Conservation (phyloP, 23 tunicate genomes). For the Ascidia mentula region DNA sequence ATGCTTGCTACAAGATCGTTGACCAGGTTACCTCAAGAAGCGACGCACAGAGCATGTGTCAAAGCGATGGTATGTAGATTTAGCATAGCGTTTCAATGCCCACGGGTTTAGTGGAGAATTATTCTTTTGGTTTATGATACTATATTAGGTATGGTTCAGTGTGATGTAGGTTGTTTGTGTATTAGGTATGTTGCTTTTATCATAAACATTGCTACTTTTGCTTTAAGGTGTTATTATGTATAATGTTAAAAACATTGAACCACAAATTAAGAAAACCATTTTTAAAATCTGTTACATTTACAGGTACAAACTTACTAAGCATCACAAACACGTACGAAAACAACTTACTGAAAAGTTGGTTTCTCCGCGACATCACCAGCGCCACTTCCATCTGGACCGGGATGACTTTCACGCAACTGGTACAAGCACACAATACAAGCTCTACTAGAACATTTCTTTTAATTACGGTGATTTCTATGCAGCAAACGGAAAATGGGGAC, state of each 20-base stretch:
- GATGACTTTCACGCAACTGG: slow-evolving; percentile 25
- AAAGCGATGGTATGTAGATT: slow-evolving; percentile 52
- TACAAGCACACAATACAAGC: too few species aligned
- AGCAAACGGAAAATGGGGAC: slow-evolving; percentile 13
- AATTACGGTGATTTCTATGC: background rate
- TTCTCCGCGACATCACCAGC: slow-evolving; percentile 45
- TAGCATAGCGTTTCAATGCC: too few species aligned
- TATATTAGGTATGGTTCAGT: too few species aligned
- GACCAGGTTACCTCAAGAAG: slow-evolving; percentile 18
- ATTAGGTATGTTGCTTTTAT: too few species aligned
- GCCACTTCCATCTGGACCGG: slow-evolving; percentile 51
- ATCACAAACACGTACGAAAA: slow-evolving; percentile 60
- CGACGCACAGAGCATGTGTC: slow-evolving; percentile 34
- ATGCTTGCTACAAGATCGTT: slow-evolving; percentile 54
- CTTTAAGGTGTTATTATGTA: too few species aligned
- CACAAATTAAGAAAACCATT: too few species aligned
- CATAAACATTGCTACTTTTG: too few species aligned
- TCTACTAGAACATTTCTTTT: too few species aligned
- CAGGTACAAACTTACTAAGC: slow-evolving; percentile 15
- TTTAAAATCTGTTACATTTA: background rate
- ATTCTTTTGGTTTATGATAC: too few species aligned
- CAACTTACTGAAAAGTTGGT: slow-evolving; percentile 64
- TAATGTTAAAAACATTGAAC: too few species aligned
- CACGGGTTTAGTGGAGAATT: too few species aligned
- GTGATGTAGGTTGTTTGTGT: too few species aligned